Evolutionary conservation across 2,113 vertebrate species (phyloP).

Genomic region (Gymnocephalus cernua): DNA sequence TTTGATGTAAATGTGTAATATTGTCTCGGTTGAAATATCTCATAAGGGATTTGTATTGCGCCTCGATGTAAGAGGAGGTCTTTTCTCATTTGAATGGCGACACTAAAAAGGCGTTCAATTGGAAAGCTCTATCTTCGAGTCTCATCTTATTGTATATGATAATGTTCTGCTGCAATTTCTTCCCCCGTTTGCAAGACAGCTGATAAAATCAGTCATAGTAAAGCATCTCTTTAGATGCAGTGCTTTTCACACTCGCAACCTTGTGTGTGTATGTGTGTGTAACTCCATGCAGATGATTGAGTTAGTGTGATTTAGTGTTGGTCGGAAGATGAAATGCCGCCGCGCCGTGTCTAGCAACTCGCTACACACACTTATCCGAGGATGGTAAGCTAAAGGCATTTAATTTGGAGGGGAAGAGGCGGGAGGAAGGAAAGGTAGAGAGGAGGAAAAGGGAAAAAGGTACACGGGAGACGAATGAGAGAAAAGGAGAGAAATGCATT

Average conservation of each 20-base stretch:
- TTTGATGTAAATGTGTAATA: constrained; percentile 72
- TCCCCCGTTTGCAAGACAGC: constrained; percentile 68
- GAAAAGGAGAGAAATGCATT: constrained; percentile 32
- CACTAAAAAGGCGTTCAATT: constrained; percentile 76
- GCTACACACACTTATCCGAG: constrained; percentile 74
- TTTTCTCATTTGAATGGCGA: constrained; percentile 76
- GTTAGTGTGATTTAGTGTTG: constrained; percentile 77
- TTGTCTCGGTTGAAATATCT: constrained; percentile 65
- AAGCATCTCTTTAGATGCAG: constrained; percentile 69
- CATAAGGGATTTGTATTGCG: constrained; percentile 60
- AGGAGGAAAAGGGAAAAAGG: constrained; percentile 19
- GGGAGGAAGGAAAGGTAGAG: constrained; percentile 23
- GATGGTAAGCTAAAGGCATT: constrained; percentile 70
- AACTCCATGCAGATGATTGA: constrained; percentile 74
- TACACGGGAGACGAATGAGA: constrained; percentile 36
- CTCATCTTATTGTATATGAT: constrained; percentile 80
- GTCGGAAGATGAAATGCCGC: constrained; percentile 78
- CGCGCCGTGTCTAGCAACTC: constrained; percentile 58
- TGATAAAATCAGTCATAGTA: constrained; percentile 78
- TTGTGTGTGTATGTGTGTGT: constrained; percentile 35
- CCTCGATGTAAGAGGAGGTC: constrained; percentile 55
- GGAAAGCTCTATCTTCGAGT: constrained; percentile 64
- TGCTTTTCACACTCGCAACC: constrained; percentile 24
- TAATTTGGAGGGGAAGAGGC: constrained; percentile 63
- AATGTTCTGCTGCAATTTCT: constrained; percentile 79